Conservation (phyloP, 2,113 vertebrate genomes). For the Brevimyrus niger region DNA sequence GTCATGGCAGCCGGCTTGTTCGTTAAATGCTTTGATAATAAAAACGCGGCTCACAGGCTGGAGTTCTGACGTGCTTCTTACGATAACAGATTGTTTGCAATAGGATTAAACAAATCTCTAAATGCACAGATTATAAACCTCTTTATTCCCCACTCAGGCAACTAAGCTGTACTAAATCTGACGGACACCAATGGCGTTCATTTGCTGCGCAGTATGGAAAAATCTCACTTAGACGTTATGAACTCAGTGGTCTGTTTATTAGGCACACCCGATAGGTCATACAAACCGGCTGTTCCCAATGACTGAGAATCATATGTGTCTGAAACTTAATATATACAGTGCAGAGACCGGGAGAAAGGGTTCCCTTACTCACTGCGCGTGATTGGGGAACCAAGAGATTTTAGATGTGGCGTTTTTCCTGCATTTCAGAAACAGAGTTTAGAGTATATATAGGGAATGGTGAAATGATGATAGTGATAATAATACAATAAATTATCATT, state of each 20-base stretch:
- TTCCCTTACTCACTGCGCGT: background rate
- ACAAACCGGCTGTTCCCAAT: background rate
- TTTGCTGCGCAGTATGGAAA: background rate
- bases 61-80: background rate
- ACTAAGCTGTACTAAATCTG: background rate
- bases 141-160: background rate
- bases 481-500: too few species aligned
- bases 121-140: constrained; percentile 9
- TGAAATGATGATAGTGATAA: background rate
- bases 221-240: background rate
- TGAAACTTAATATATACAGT: background rate
- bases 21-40: background rate
- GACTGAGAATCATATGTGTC: background rate
- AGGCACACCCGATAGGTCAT: background rate
- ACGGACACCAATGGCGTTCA: background rate
- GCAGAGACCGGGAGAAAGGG: background rate
- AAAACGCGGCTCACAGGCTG: background rate
- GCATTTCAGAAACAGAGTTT: background rate
- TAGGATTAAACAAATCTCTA: constrained; percentile 13
- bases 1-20: background rate
- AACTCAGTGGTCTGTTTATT: background rate
- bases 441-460: background rate
- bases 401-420: background rate
- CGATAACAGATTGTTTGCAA: constrained; percentile 2
- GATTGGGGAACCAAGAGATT: background rate